Evolutionary conservation across 2,888 invertebrate genomes (phyloP).

Genomic region (Oligia fasciuncula): DNA sequence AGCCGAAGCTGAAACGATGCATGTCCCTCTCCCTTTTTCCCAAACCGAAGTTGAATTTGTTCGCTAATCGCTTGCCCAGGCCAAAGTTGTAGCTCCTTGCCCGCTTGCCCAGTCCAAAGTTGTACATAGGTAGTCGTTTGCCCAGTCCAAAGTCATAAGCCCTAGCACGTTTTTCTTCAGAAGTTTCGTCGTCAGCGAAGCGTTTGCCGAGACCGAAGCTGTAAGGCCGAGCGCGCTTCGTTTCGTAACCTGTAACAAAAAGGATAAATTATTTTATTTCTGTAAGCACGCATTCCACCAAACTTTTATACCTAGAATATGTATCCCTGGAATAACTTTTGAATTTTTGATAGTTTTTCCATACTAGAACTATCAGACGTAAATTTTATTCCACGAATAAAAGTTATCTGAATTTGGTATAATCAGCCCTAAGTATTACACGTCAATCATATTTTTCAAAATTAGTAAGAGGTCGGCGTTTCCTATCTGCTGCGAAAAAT

Average conservation of each 20-base stretch:
- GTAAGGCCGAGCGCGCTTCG: conserved; percentile 91
- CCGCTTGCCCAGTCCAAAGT: conserved; percentile 88
- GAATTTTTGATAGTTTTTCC: too few relatives aligned
- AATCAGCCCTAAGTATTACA: too few relatives aligned
- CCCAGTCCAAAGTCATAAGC: conserved; percentile 87
- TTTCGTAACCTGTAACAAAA: conserved; percentile 78
- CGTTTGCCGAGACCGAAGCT: conserved; percentile 93
- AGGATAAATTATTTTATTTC: background rate
- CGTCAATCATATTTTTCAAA: too few relatives aligned
- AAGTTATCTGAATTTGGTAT: too few relatives aligned
- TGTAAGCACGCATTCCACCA: too few relatives aligned
- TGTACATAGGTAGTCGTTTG: conserved; percentile 85
- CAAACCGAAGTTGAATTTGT: conserved; percentile 90
- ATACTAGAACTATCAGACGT: too few relatives aligned
- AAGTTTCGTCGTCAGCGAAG: conserved; percentile 78
- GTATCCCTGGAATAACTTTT: too few relatives aligned
- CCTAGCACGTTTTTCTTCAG: conserved; percentile 83
- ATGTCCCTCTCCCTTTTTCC: conserved; percentile 89
- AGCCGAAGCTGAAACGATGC: conserved; percentile 89
- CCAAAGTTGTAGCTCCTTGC: conserved; percentile 89
- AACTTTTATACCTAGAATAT: too few relatives aligned
- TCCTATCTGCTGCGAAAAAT: too few relatives aligned
- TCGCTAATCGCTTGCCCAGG: conserved; percentile 88
- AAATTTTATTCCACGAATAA: too few relatives aligned
- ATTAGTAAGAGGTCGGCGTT: too few relatives aligned